These are phyloP conservation scores for Nycticryphes semicollaris DNA, from an alignment of 2,113 vertebrate species.

Conservation along the genomic window DNA sequence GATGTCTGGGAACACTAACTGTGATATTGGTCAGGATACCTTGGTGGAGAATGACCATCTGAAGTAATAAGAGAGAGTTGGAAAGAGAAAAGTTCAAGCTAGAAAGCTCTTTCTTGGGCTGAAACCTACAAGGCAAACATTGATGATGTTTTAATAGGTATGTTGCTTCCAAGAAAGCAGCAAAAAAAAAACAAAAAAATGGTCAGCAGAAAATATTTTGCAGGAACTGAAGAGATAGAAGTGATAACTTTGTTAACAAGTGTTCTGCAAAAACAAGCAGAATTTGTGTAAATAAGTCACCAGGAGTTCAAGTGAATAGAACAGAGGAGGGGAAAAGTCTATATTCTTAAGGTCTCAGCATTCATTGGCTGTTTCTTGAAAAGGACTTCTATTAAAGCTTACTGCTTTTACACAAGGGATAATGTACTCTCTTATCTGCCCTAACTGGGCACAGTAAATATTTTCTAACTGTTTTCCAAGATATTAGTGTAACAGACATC, in stretches of 20 bases:
- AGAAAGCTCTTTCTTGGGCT: neutral
- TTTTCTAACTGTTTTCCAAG: neutral
- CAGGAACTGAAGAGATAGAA: neutral
- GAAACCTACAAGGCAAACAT: neutral
- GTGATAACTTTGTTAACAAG: neutral
- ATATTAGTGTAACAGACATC: neutral
- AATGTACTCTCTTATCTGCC: neutral
- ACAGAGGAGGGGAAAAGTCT: neutral
- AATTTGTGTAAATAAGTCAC: neutral
- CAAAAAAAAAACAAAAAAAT: neutral
- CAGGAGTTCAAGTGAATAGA: neutral
- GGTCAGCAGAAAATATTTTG: neutral
- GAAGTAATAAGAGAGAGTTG: neutral
- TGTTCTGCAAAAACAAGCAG: neutral
- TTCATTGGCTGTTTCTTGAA: neutral
- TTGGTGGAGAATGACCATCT: neutral
- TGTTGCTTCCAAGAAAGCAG: neutral
- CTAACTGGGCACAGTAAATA: neutral
- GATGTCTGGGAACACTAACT: neutral
- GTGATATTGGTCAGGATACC: neutral
- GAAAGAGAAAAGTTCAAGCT: neutral
- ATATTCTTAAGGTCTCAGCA: neutral
- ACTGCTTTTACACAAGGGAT: neutral
- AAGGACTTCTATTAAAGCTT: neutral
- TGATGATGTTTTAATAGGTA: neutral